These are phyloP conservation scores for Troides aeacus DNA, from an alignment of 2,888 invertebrate species.

Conservation along the genomic window DNA sequence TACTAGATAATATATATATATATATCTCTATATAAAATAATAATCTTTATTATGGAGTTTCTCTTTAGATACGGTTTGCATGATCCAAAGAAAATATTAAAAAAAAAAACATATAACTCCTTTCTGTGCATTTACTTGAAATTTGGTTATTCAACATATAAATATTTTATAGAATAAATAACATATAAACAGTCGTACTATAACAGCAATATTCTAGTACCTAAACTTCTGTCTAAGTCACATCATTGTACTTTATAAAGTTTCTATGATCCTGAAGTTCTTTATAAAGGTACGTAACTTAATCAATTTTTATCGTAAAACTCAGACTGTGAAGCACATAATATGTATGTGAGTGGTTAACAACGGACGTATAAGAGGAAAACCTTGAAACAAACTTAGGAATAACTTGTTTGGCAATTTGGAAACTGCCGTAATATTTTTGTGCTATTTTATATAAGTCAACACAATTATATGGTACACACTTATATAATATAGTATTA, in stretches of 20 bases:
- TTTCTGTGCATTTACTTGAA: not conserved
- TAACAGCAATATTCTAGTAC: not conserved
- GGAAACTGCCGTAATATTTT: not conserved
- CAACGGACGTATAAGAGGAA: conserved; percentile 30
- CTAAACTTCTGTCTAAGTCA: too few species aligned
- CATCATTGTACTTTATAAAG: too few species aligned
- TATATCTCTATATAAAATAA: too few species aligned
- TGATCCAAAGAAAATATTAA: too few species aligned
- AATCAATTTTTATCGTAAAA: not conserved
- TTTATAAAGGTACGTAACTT: not conserved
- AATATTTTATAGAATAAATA: not conserved
- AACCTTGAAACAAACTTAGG: conserved; percentile 32
- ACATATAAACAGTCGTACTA: not conserved
- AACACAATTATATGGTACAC: not conserved
- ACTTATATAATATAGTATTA: not conserved
- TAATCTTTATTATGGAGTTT: too few species aligned
- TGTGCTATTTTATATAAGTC: not conserved
- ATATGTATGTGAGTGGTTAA: not conserved
- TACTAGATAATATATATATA: too few species aligned
- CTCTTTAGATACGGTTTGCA: too few species aligned
- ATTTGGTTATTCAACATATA: not conserved
- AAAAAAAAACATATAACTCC: too few species aligned
- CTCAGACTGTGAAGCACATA: not conserved
- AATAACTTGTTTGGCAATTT: conserved; percentile 16
- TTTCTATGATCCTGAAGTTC: not conserved